Percentiles rank a stretch among this genome's conserved stretches.
These are phyloP conservation scores for Aphis craccivora DNA, from an alignment of 1,140 invertebrate species.

Conservation along the genomic window DNA sequence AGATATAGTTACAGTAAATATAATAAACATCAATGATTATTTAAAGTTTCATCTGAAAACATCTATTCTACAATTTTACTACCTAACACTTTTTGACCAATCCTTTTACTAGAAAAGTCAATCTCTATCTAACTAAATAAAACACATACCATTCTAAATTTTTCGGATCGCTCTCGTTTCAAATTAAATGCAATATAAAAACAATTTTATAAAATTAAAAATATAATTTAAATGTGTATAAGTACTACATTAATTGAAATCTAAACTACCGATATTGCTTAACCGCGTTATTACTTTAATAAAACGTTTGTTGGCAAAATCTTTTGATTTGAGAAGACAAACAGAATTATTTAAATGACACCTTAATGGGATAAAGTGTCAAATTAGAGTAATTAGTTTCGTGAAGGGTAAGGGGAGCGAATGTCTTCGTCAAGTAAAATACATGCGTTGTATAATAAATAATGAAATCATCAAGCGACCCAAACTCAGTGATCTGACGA, in stretches of 20 bases:
- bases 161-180: not conserved
- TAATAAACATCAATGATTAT: not conserved
- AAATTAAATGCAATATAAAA: not conserved
- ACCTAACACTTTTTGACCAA: too few relatives aligned
- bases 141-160: not conserved
- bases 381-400: not conserved
- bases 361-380: not conserved
- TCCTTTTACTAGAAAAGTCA: too few relatives aligned
- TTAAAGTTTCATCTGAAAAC: not conserved
- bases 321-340: not conserved
- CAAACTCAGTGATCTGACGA: not conserved
- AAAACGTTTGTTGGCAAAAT: not conserved
- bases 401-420: not conserved
- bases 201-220: not conserved
- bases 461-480: not conserved
- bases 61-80: not conserved
- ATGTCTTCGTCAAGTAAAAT: not conserved
- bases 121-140: too few relatives aligned
- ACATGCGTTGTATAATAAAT: not conserved
- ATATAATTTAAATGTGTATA: not conserved
- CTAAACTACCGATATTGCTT: not conserved
- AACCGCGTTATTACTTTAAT: not conserved
- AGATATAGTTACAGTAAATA: not conserved
- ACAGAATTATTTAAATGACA: not conserved
- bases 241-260: not conserved